These are phyloP conservation scores for Clarias gariepinus DNA, from an alignment of 2,113 vertebrate genomes.

Conservation along the genomic window DNA sequence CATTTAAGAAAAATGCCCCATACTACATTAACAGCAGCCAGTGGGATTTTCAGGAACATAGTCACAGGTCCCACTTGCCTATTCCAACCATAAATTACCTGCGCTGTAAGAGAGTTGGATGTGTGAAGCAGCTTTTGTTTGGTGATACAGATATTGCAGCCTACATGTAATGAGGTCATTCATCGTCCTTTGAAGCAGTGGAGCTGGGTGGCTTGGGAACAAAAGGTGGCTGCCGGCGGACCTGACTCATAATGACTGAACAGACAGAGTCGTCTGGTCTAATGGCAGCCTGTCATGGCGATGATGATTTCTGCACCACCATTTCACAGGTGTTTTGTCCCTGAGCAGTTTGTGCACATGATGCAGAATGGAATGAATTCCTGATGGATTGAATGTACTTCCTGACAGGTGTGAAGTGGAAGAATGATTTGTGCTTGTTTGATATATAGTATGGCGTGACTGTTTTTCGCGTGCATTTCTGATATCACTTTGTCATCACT, in stretches of 20 bases:
- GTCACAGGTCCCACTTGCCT: conserved; percentile 44
- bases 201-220: conserved; percentile 47
- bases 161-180: conserved; percentile 55
- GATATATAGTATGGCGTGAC: not conserved
- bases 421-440: conserved; percentile 12
- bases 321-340: conserved; percentile 50
- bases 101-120: conserved; percentile 47
- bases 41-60: conserved; percentile 36
- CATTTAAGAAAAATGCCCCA: conserved; percentile 39
- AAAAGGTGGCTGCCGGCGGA: conserved; percentile 53
- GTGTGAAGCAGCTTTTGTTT: conserved; percentile 51
- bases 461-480: conserved; percentile 8
- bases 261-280: conserved; percentile 47
- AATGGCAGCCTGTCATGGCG: conserved; percentile 54
- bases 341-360: conserved; percentile 47
- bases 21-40: conserved; percentile 29
- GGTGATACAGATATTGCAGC: conserved; percentile 53
- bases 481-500: not conserved
- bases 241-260: conserved; percentile 56
- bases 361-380: conserved; percentile 44
- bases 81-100: conserved; percentile 48
- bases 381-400: conserved; percentile 45
- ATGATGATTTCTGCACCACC: conserved; percentile 51
- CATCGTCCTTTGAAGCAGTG: conserved; percentile 53
- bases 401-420: conserved; percentile 31